Conservation (phyloP, 2,113 vertebrate species). For the Geothlypis trichas region DNA sequence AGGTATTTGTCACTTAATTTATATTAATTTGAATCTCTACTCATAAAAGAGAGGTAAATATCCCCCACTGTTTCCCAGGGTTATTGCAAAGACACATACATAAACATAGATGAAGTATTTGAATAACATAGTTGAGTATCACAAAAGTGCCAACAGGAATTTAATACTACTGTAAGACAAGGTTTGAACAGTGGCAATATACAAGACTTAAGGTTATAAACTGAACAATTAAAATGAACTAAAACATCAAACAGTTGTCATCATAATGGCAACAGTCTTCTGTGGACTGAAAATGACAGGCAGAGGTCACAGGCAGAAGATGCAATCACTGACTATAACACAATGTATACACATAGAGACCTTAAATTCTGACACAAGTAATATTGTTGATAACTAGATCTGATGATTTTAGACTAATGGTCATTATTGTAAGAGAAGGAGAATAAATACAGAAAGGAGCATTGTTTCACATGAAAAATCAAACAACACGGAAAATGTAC, state of each 20-base stretch:
- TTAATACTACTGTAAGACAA: neutral
- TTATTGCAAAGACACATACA: neutral
- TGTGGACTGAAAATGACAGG: neutral
- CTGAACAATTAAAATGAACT: neutral
- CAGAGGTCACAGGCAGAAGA: neutral
- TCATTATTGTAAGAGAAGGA: neutral
- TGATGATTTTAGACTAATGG: too few species aligned
- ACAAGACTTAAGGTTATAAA: neutral
- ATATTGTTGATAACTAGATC: neutral
- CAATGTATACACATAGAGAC: neutral
- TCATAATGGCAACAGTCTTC: neutral
- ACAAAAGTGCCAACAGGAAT: neutral
- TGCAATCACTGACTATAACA: neutral
- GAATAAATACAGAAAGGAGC: neutral
- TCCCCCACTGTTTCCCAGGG: neutral
- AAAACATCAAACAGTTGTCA: neutral
- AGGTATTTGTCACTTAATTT: neutral
- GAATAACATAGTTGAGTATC: neutral
- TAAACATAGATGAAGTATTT: neutral
- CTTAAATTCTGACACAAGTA: neutral
- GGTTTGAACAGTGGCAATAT: neutral
- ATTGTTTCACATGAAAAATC: neutral
- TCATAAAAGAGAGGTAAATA: neutral
- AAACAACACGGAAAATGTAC: neutral
- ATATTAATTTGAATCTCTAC: neutral